Percentiles rank a stretch among this genome's conserved stretches.
Conservation (phyloP, 2,797 vertebrate species). For the Tachyglossus aculeatus region DNA sequence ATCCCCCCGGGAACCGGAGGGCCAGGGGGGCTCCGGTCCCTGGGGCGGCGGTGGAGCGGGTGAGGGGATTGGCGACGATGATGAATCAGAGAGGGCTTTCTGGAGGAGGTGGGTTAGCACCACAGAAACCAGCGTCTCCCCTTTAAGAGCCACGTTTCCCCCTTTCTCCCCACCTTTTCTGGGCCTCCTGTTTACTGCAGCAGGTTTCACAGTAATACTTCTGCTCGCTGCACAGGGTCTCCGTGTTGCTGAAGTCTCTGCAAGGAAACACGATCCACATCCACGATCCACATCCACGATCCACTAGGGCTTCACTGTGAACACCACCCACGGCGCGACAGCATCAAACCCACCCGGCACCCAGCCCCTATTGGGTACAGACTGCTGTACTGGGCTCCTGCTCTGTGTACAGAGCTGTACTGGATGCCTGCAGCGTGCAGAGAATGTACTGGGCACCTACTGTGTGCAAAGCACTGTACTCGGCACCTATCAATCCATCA, state of each 20-base stretch:
- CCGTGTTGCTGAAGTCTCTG: conserved; percentile 99
- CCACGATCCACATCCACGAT: no score
- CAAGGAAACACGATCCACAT: conserved; percentile 47
- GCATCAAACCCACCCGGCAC: no score
- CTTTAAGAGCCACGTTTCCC: background rate
- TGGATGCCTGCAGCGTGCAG: no score
- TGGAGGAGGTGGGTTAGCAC: background rate
- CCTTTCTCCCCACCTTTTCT: conserved; percentile 85
- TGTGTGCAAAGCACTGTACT: no score
- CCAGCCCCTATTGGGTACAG: no score
- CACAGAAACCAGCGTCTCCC: background rate
- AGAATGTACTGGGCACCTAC: no score
- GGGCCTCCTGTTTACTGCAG: conserved; percentile 98
- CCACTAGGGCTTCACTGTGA: no score
- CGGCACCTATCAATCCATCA: no score
- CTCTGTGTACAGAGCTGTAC: no score
- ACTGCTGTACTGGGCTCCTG: no score
- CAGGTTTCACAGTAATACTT: conserved; percentile 98
- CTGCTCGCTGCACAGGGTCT: conserved; percentile 97
- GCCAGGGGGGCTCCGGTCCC: no score
- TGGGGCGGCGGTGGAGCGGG: background rate
- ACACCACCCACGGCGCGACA: no score
- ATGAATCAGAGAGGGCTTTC: background rate
- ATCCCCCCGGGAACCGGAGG: accelerated
- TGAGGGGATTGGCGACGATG: accelerated